Evolutionary conservation across 2,113 vertebrate species (phyloP).

Genomic region (Crotalus horridus): DNA sequence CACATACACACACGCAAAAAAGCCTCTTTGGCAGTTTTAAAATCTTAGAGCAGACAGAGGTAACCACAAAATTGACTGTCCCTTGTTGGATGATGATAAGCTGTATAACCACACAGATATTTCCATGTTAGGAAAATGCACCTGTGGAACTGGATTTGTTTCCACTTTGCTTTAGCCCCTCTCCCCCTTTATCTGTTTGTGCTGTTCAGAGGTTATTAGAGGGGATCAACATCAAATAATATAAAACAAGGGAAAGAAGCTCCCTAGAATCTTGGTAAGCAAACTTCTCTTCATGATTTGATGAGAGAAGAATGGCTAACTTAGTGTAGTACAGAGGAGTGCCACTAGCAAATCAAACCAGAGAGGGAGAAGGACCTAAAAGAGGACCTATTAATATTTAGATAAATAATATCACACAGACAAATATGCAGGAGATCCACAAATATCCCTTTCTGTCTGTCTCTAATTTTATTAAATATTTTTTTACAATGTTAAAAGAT

Average conservation of each 20-base stretch:
- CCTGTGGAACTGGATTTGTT: slow-evolving; percentile 71
- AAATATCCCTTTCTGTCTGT: neutral
- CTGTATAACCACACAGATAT: slow-evolving; percentile 72
- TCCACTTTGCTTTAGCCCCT: slow-evolving; percentile 64
- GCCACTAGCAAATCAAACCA: slow-evolving; percentile 68
- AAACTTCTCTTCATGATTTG: neutral
- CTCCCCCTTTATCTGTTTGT: slow-evolving; percentile 41
- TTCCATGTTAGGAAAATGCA: slow-evolving; percentile 64
- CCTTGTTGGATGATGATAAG: slow-evolving; percentile 72
- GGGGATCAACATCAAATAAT: slow-evolving; percentile 50
- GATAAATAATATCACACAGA: neutral
- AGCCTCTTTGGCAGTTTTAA: slow-evolving; percentile 63
- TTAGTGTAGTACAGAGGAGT: slow-evolving; percentile 63
- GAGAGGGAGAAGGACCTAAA: slow-evolving; percentile 48
- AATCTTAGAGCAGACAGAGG: slow-evolving; percentile 62
- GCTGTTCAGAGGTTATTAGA: slow-evolving; percentile 43
- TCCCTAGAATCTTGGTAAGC: slow-evolving; percentile 49
- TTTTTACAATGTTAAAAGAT: neutral
- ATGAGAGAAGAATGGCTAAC: slow-evolving; percentile 65
- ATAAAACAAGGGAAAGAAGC: slow-evolving; percentile 61
- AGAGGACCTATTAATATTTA: neutral
- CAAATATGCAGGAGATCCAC: neutral
- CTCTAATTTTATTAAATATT: neutral
- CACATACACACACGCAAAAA: slow-evolving; percentile 53
- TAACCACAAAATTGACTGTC: slow-evolving; percentile 71